Conservation (phyloP, 2,888 invertebrate genomes). For the Achlya flavicornis region DNA sequence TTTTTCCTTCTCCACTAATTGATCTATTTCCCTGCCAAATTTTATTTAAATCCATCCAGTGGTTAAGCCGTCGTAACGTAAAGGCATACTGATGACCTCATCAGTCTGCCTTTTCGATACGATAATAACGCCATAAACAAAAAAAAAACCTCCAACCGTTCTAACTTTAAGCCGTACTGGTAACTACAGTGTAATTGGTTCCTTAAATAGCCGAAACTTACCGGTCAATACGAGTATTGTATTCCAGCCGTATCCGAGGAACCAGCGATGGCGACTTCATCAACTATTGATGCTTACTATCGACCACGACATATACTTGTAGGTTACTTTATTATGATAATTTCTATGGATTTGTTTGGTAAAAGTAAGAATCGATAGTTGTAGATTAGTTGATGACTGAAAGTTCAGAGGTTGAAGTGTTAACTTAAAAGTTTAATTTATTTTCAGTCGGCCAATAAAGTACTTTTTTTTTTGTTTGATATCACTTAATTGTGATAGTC, state of each 20-base stretch:
- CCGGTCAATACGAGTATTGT: constrained; percentile 68
- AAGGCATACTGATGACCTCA: too few relatives aligned
- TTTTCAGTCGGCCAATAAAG: background rate
- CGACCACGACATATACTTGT: constrained; percentile 49
- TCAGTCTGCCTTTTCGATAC: too few relatives aligned
- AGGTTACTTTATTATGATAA: constrained; percentile 40
- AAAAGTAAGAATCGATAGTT: background rate
- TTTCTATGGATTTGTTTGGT: constrained; percentile 25
- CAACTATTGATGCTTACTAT: constrained; percentile 74
- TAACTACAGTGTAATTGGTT: constrained; percentile 13
- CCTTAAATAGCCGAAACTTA: constrained; percentile 25
- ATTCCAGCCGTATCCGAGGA: constrained; percentile 70
- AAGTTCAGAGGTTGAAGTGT: background rate
- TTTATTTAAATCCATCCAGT: too few relatives aligned
- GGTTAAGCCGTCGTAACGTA: too few relatives aligned
- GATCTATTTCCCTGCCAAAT: too few relatives aligned
- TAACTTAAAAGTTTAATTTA: background rate
- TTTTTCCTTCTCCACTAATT: too few relatives aligned
- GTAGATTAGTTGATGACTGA: background rate
- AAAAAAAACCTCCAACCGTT: too few relatives aligned
- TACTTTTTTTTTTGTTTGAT: background rate
- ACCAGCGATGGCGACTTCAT: constrained; percentile 64
- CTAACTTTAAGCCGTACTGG: background rate
- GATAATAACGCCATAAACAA: too few relatives aligned
- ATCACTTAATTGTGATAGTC: too few relatives aligned